These are phyloP conservation scores for Telenomus remus DNA, from an alignment of 1,140 invertebrate species.

Conservation along the genomic window DNA sequence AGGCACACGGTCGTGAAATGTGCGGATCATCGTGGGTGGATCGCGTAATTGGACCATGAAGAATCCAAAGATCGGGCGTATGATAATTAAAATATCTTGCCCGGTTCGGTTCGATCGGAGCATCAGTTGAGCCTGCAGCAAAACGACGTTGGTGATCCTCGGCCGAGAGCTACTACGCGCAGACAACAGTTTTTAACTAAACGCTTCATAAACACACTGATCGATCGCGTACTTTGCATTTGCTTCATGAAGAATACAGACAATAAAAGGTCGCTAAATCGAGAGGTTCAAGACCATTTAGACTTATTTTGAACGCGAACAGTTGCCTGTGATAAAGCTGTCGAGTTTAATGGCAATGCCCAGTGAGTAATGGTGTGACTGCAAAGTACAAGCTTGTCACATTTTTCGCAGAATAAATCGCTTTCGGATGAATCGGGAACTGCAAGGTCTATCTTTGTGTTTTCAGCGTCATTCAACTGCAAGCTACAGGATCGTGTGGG, in stretches of 20 bases:
- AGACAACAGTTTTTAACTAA: constrained; percentile 33
- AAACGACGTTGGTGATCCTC: constrained; percentile 69
- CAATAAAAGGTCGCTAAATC: constrained; percentile 14
- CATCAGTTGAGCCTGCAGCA: constrained; percentile 64
- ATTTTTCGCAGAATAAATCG: constrained; percentile 46
- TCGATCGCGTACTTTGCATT: constrained; percentile 42
- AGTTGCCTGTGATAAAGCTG: constrained; percentile 26
- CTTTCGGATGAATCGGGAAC: constrained; percentile 28
- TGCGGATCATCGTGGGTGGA: constrained; percentile 47
- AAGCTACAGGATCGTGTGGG: constrained; percentile 47
- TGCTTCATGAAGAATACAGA: background rate
- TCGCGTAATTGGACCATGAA: constrained; percentile 62
- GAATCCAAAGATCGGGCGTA: constrained; percentile 62
- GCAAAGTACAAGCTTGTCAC: constrained; percentile 35
- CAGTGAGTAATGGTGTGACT: constrained; percentile 22
- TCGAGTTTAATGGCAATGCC: constrained; percentile 30
- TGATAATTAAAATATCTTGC: constrained; percentile 69
- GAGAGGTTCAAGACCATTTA: constrained; percentile 6
- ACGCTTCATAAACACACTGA: constrained; percentile 40
- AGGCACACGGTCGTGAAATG: constrained; percentile 19
- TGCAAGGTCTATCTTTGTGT: constrained; percentile 60
- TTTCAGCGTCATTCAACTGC: constrained; percentile 61
- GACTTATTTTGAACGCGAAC: constrained; percentile 21
- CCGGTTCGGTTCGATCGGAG: constrained; percentile 64
- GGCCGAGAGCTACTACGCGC: constrained; percentile 28